Evolutionary conservation across 2,797 vertebrate species (phyloP), one percentile per base, ranked within the genome.

Genomic region (Mastacembelus armatus): DNA sequence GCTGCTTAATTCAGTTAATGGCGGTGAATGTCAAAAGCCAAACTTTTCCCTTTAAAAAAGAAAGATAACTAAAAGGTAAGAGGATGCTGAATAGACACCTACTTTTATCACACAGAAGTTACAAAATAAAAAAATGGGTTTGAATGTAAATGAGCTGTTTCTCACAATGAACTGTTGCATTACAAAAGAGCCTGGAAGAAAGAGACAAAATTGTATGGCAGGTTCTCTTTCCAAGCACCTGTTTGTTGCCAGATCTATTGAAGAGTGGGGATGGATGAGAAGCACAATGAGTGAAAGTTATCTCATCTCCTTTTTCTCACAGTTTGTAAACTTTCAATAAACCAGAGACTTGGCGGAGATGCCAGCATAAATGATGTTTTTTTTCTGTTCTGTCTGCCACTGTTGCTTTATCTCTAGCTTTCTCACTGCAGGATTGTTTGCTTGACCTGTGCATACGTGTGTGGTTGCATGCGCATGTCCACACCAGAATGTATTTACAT

Each of bases 141-240:
- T 66, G 63, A 73, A 74, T 75, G n/a, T 70, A 75, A 77, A 73
- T 64, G 39, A 83, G 68, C 57, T 51, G 63, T 76, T 74, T 74
- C 56, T 78, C 52, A 63, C 49, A 57, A 68, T 73, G 38, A 64
- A 63, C 33, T 45, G 59, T 74, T 65, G 66, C 60, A 48, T 83
- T 51, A 79, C 74, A 75, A 78, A 71, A 66, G 54, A 59, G 45
- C 83, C 86, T 87, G 83, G 61, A 77, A 74, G 52, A 80, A 70
- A 72, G 50, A 80, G 42, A 71, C 75, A 78, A 75, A 80, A 64
- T 83, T 60, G 6, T 62, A 40, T 57, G 56, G 50, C 51, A 56
- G 69, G 22, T 69, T 55, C 32, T 61, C 36, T 71, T 71, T 72
- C 72, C 63, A 32, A 60, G 54, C 35, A 40, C 47, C 64, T 65